A percentile compares a stretch with the other conserved stretches of the same genome.
Evolutionary conservation across 2,888 invertebrate genomes (phyloP).

Genomic region (Caenorhabditis sp.): DNA sequence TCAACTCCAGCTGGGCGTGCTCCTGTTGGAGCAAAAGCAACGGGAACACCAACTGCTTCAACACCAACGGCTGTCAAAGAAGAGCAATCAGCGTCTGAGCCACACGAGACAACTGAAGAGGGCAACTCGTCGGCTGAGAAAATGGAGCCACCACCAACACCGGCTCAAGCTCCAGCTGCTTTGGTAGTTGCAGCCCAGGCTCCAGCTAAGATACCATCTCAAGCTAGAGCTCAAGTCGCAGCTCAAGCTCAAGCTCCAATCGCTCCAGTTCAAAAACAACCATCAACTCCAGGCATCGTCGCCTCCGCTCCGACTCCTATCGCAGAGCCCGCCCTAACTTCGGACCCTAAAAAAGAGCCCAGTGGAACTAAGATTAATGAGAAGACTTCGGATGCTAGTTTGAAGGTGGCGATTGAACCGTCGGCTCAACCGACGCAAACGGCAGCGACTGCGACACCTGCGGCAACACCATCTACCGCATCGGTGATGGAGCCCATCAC

Average conservation of each 20-base stretch:
- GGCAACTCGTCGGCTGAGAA: neutral
- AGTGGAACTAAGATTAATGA: neutral
- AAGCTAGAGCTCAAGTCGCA: neutral
- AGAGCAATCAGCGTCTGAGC: neutral
- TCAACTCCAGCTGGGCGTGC: neutral
- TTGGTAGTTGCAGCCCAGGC: neutral
- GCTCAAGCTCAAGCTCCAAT: neutral
- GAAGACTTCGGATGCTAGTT: neutral
- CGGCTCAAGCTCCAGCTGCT: neutral
- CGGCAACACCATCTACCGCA: neutral
- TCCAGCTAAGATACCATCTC: neutral
- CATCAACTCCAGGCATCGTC: neutral
- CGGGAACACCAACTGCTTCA: neutral
- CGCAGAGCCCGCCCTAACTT: conserved; percentile 1
- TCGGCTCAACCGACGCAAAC: neutral
- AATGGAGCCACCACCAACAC: neutral
- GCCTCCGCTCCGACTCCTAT: neutral
- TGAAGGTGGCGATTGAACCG: neutral
- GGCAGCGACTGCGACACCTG: neutral
- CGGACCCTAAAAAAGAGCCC: conserved; percentile 2
- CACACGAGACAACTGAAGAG: neutral
- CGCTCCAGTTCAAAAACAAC: neutral
- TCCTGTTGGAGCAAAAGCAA: neutral
- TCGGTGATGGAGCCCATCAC: too few relatives aligned
- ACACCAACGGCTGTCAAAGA: neutral